phyloP scores from a whole-genome alignment of 2,113 vertebrate genomes.

The Trinectes maculatus region DNA sequence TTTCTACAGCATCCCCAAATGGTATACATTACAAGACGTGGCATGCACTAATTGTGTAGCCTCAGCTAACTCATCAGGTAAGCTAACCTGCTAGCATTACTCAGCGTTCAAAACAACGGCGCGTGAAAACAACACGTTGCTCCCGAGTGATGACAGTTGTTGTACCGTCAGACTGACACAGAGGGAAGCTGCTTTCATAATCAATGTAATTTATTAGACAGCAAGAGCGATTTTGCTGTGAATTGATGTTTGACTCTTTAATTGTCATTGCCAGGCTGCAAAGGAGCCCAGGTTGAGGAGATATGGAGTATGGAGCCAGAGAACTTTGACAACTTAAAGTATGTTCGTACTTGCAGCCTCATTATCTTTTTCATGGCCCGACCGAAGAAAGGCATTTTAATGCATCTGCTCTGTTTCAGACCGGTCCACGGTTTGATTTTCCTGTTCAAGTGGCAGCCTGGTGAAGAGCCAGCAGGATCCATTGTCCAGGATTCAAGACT shows the following conservation, averaged over 20 bases:
- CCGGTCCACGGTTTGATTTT: conserved; percentile 98
- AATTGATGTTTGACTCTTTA: background rate
- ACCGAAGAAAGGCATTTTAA: background rate
- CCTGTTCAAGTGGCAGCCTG: conserved; percentile 99
- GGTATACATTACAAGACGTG: fast-evolving
- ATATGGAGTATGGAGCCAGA: conserved; percentile 99
- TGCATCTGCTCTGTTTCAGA: conserved; percentile 76
- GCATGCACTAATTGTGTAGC: background rate
- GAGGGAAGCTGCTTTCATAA: background rate
- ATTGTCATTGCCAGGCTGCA: conserved; percentile 85
- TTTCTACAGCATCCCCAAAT: fast-evolving
- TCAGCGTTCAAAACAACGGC: conserved; percentile 74
- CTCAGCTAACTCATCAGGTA: background rate
- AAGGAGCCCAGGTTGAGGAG: conserved; percentile 97
- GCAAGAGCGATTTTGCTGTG: too few species aligned
- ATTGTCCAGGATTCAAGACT: conserved; percentile 97
- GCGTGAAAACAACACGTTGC: conserved; percentile 25
- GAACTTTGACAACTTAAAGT: conserved; percentile 98
- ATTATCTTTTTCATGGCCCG: background rate
- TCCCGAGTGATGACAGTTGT: background rate
- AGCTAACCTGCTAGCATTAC: conserved; percentile 75
- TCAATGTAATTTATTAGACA: too few species aligned
- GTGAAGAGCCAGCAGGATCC: conserved; percentile 96
- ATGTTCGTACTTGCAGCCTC: conserved; percentile 15
- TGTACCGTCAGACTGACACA: background rate